These are phyloP conservation scores for Contarinia nasturtii DNA, from an alignment of 1,140 invertebrate genomes.

Conservation along the genomic window DNA sequence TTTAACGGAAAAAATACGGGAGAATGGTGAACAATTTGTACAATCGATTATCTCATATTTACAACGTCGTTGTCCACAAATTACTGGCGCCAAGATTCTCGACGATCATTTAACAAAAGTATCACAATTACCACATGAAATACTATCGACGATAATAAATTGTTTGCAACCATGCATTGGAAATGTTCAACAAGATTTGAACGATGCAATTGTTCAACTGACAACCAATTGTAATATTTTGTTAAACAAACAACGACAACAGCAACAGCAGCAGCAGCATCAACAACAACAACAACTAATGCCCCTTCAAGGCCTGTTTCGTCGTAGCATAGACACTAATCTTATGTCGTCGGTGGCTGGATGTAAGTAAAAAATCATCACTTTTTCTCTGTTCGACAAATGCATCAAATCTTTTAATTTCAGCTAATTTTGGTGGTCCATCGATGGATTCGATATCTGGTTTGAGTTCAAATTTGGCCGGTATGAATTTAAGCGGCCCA, in stretches of 20 bases:
- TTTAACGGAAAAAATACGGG: slow-evolving; percentile 89
- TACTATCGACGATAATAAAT: slow-evolving; percentile 66
- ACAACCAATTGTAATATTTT: slow-evolving; percentile 63
- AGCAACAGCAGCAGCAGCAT: slow-evolving; percentile 12
- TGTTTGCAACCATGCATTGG: slow-evolving; percentile 56
- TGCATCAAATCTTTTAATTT: too few species aligned
- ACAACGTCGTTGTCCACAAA: slow-evolving; percentile 68
- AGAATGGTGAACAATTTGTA: slow-evolving; percentile 81
- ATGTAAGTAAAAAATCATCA: too few species aligned
- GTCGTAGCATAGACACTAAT: slow-evolving; percentile 35
- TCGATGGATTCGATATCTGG: slow-evolving; percentile 48
- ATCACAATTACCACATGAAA: slow-evolving; percentile 74
- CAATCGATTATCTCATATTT: slow-evolving; percentile 69
- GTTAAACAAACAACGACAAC: slow-evolving; percentile 43
- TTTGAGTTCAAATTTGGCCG: slow-evolving; percentile 49
- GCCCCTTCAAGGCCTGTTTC: slow-evolving; percentile 43
- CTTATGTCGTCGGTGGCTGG: slow-evolving; percentile 26
- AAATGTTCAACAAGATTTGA: slow-evolving; percentile 62
- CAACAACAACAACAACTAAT: slow-evolving; percentile 21
- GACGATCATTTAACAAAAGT: slow-evolving; percentile 67
- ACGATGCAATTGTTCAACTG: slow-evolving; percentile 70
- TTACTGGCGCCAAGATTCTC: slow-evolving; percentile 49
- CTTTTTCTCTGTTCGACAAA: too few species aligned
- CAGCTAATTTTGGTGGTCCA: slow-evolving; percentile 42
- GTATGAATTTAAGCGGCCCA: slow-evolving; percentile 39